phyloP scores from a whole-genome alignment of 1,140 invertebrate species.

The Bombus superbus region DNA sequence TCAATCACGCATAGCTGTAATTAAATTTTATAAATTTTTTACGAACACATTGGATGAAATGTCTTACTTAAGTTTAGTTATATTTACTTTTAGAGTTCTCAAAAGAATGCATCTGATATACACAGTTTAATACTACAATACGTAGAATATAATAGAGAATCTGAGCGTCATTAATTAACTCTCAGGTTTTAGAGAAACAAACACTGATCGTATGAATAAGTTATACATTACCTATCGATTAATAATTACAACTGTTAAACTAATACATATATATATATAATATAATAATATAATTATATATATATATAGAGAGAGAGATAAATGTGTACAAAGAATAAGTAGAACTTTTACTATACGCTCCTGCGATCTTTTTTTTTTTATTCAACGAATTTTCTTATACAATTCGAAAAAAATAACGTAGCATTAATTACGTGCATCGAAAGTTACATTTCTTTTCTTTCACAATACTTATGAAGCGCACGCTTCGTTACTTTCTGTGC shows the following conservation, averaged over 20 bases:
- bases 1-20: background rate
- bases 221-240: background rate
- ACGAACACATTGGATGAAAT: background rate
- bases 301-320: background rate
- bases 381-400: background rate
- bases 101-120: background rate
- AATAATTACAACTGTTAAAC: slow-evolving; percentile 15
- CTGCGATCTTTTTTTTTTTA: background rate
- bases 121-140: background rate
- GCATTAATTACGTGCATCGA: slow-evolving; percentile 2
- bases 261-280: background rate
- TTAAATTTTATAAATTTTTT: background rate
- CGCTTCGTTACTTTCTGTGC: slow-evolving; percentile 26
- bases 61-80: background rate
- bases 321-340: slow-evolving; percentile 31
- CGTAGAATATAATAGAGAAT: background rate
- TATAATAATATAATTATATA: background rate
- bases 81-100: background rate
- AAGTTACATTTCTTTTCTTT: background rate
- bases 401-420: background rate
- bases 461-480: slow-evolving; percentile 29
- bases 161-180: background rate
- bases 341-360: background rate
- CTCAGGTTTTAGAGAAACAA: background rate
- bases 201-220: background rate